A percentile compares a stretch with the other conserved stretches of the same genome.
Evolutionary conservation across 2,888 invertebrate genomes (phyloP).

Genomic region (Cerastis rubricosa): DNA sequence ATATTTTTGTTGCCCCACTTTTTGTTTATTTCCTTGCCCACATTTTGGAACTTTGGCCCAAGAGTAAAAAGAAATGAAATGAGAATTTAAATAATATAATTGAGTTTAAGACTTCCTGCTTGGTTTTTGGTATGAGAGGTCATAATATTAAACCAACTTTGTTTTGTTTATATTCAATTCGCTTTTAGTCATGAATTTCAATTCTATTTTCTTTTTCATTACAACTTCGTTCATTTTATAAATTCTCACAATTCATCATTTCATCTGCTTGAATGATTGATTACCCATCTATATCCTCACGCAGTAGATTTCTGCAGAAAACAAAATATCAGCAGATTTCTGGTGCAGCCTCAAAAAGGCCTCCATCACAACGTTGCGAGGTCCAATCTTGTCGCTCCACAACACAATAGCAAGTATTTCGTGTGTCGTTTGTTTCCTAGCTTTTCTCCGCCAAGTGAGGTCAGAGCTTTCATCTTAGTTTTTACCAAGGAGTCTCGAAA

Average conservation of each 20-base stretch:
- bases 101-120: conserved; percentile 63
- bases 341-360: conserved; percentile 46
- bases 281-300: neutral
- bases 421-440: conserved; percentile 78
- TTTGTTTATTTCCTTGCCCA: conserved; percentile 68
- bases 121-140: conserved; percentile 42
- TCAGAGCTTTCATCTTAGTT: conserved; percentile 1
- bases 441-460: conserved; percentile 45
- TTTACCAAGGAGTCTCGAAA: conserved; percentile 33
- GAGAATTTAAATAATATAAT: conserved; percentile 68
- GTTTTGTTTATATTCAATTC: conserved; percentile 35
- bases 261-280: neutral
- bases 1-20: conserved; percentile 67
- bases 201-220: neutral
- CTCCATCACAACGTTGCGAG: conserved; percentile 46
- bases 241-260: neutral
- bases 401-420: conserved; percentile 77
- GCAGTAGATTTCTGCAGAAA: neutral
- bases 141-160: conserved; percentile 37
- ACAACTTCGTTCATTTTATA: neutral
- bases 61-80: conserved; percentile 61
- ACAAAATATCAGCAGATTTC: neutral
- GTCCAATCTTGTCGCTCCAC: conserved; percentile 73
- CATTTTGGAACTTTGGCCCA: conserved; percentile 60
- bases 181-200: conserved; percentile 9